These are phyloP conservation scores for Dasyurus viverrinus DNA, from an alignment of 2,113 vertebrate genomes.

Conservation along the genomic window DNA sequence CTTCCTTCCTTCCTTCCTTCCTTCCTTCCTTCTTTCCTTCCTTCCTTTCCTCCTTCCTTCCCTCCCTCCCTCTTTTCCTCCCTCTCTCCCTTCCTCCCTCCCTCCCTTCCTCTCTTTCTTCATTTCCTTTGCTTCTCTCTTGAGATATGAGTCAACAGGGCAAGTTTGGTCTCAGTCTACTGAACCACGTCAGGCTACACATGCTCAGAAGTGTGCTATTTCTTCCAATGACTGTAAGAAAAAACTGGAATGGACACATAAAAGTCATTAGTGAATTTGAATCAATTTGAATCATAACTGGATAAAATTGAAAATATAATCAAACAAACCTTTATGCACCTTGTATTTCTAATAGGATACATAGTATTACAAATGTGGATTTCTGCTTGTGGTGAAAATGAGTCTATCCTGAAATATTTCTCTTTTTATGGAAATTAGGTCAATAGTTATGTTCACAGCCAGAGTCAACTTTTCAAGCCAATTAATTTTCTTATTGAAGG, in stretches of 20 bases:
- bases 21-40: too few relatives aligned
- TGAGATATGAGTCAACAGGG: neutral
- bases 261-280: neutral
- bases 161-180: neutral
- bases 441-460: neutral
- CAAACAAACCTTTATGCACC: neutral
- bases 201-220: neutral
- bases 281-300: neutral
- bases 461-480: conserved; percentile 1
- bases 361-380: neutral
- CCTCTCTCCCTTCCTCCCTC: too few relatives aligned
- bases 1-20: too few relatives aligned
- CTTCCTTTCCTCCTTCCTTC: too few relatives aligned
- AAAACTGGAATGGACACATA: neutral
- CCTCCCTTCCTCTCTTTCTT: too few relatives aligned
- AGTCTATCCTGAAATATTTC: neutral
- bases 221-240: neutral
- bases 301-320: neutral
- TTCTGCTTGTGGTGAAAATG: neutral
- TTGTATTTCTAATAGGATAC: neutral
- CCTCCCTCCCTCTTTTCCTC: too few relatives aligned
- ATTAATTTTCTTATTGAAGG: neutral
- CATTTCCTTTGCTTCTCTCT: neutral
- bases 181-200: neutral
- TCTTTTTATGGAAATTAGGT: neutral